phyloP scores from a whole-genome alignment of 1,140 invertebrate genomes.

The Drosophila oshimai region DNA sequence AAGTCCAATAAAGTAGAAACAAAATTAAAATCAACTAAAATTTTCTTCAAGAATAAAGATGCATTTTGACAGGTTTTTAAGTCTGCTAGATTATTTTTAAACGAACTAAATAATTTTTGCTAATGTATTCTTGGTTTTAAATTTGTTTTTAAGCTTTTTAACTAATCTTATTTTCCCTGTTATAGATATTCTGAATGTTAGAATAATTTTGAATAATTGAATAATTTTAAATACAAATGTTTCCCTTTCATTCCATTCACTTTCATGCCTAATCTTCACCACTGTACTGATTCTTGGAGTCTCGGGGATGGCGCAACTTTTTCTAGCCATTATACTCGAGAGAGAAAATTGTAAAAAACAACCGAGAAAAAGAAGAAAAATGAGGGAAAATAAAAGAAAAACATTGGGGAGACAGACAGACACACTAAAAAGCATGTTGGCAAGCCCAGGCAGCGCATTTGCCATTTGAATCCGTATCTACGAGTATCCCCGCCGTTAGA shows the following conservation, averaged over 20 bases:
- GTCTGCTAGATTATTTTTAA: too few species aligned
- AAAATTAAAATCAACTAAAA: too few species aligned
- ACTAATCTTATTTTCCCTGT: too few species aligned
- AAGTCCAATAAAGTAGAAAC: too few species aligned
- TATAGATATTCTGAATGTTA: too few species aligned
- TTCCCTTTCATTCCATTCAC: neutral
- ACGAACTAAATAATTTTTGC: too few species aligned
- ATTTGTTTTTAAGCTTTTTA: too few species aligned
- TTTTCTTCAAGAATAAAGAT: too few species aligned
- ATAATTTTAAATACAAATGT: neutral
- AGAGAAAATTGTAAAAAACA: slow-evolving; percentile 69
- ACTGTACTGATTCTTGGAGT: slow-evolving; percentile 37
- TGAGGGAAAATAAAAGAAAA: slow-evolving; percentile 62
- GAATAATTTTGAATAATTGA: too few species aligned
- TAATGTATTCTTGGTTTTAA: too few species aligned
- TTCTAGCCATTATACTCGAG: slow-evolving; percentile 66
- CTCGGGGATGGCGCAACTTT: slow-evolving; percentile 52
- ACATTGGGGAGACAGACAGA: slow-evolving; percentile 17
- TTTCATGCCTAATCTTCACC: neutral
- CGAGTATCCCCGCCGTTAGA: slow-evolving; percentile 13
- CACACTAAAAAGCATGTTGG: slow-evolving; percentile 47
- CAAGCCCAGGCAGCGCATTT: slow-evolving; percentile 7
- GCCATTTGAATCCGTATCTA: slow-evolving; percentile 45
- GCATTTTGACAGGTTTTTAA: too few species aligned
- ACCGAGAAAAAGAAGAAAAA: slow-evolving; percentile 35